Base-by-base conservation (phyloP, 2,113 vertebrate species). In the Neofelis nebulosa region DNA sequence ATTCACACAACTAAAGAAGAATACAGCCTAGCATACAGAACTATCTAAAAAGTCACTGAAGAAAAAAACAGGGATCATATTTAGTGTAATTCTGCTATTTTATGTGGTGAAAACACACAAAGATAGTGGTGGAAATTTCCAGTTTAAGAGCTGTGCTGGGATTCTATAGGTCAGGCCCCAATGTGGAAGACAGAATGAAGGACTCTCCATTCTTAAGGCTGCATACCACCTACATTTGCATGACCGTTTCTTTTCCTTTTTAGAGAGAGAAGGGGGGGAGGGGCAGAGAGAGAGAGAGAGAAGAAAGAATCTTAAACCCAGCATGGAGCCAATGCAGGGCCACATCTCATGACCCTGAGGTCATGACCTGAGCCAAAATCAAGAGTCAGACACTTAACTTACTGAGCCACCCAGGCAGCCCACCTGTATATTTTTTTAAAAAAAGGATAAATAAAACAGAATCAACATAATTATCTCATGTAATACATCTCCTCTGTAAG, bases 401-500 rank as follows among this genome's bases (percentile, higher is more conserved):
- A 61, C 57, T 61, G 63, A 65, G 27, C 27, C 63, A 65, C 63
- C 63, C 12, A 31, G 27, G 11, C 63, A 65, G 12, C 63, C 63
- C 27, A 65, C 12, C 63, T 12, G 7, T 48, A 55, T 45, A 19
- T 79, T 57, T 65, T 92, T 83, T 82, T 9, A 15, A 87, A 94
- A 95, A 86, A 80, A 81, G 15, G 16, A 76, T 91, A 36, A 73
- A 69, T 55, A 92, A 95, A 92, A 80, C 25, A 82, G 52, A 41
- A 91, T 78, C 91, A 82, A 95, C 29, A 63, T 48, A 83, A 91
- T 79, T 92, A 63, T 80, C 86, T 91, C 85, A 76, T 3, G 80
- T 87, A 83, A 92, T 14, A 1, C 33, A 27, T 92, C 33, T 83
- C 36, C 7, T 95, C 45, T 83, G 19, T 61, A 89, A 94, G 15